A percentile compares a stretch with the other conserved stretches of the same genome.
Conservation (phyloP, 2,888 invertebrate genomes). For the Drosophila monieri region DNA sequence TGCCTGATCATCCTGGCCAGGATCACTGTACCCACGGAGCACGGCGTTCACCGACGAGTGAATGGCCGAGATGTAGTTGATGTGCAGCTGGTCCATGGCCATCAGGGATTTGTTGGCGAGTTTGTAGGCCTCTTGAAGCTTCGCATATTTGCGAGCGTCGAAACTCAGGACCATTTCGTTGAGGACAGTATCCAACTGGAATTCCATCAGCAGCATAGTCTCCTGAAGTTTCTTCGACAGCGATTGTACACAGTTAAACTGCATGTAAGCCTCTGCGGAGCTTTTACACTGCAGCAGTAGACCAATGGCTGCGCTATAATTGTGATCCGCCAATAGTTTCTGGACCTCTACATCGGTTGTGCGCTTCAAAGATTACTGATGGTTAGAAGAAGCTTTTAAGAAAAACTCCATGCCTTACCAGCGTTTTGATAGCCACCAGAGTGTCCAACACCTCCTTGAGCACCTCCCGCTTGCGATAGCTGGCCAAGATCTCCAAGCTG, state of each 20-base stretch:
- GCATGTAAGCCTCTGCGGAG: conserved; percentile 92
- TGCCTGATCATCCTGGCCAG: conserved; percentile 81
- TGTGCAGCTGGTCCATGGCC: conserved; percentile 96
- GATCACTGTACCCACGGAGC: conserved; percentile 85
- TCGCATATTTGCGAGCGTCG: conserved; percentile 91
- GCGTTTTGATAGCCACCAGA: conserved; percentile 90
- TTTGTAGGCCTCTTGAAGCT: conserved; percentile 94
- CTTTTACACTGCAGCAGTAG: conserved; percentile 94
- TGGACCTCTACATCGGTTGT: conserved; percentile 93
- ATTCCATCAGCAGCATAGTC: conserved; percentile 95
- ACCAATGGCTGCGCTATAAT: conserved; percentile 96
- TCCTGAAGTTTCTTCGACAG: conserved; percentile 94
- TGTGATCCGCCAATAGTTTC: conserved; percentile 91
- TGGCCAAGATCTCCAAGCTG: conserved; percentile 94
- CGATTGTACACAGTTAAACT: conserved; percentile 96
- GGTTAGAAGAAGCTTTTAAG: background rate
- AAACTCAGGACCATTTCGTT: conserved; percentile 89
- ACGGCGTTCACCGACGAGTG: conserved; percentile 90
- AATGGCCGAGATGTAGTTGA: conserved; percentile 97
- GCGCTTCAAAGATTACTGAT: conserved; percentile 41
- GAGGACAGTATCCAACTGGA: conserved; percentile 94
- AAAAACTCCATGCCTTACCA: conserved; percentile 80
- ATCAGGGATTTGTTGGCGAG: conserved; percentile 95
- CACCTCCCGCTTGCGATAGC: conserved; percentile 94
- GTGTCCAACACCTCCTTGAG: conserved; percentile 92